Evolutionary conservation across 2,888 invertebrate genomes (phyloP).

Genomic region (Rhagonycha lutea): DNA sequence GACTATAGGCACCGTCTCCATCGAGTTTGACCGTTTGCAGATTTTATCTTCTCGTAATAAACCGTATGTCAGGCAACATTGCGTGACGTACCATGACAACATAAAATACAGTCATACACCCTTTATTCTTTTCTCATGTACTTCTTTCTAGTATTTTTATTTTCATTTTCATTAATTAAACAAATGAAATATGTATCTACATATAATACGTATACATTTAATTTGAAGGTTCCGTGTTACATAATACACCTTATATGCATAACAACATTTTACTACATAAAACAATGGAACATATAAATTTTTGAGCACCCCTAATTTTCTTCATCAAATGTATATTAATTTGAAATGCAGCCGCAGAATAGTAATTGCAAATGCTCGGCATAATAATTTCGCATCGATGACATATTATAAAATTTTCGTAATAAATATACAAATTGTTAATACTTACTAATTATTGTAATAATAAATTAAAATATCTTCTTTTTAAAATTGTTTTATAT

Average conservation of each 20-base stretch:
- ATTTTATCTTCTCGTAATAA: conserved; percentile 51
- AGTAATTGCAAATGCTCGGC: background rate
- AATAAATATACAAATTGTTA: background rate
- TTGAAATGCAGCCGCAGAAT: background rate
- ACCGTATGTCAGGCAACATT: conserved; percentile 53
- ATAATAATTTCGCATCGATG: background rate
- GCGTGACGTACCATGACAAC: conserved; percentile 54
- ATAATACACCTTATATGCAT: background rate
- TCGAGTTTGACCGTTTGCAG: conserved; percentile 49
- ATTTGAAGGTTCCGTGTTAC: conserved; percentile 31
- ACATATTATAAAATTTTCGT: background rate
- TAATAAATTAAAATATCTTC: too few relatives aligned
- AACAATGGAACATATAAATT: background rate
- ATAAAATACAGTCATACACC: conserved; percentile 52
- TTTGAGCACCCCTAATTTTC: background rate
- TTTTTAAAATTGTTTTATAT: too few relatives aligned
- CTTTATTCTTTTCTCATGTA: conserved; percentile 46
- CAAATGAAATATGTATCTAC: conserved; percentile 48
- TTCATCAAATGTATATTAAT: background rate
- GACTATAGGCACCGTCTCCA: conserved; percentile 34
- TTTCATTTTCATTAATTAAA: conserved; percentile 52
- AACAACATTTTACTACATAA: background rate
- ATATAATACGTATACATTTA: conserved; percentile 38
- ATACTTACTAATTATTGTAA: too few relatives aligned
- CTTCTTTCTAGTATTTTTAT: conserved; percentile 39